Evolutionary conservation across 2,888 invertebrate genomes (phyloP).

Genomic region (Acrobasis consociella): DNA sequence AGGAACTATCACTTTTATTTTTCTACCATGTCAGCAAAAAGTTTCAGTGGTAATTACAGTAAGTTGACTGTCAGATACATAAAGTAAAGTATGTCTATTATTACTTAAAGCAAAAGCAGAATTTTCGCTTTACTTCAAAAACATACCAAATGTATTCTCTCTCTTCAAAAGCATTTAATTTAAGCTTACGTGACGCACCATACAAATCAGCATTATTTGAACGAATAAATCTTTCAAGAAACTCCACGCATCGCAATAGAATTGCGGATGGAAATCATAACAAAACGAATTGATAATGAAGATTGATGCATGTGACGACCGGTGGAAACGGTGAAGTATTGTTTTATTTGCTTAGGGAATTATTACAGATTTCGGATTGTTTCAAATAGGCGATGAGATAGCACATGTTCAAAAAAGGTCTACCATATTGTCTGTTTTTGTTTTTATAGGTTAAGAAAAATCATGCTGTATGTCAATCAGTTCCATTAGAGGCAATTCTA

Average conservation of each 20-base stretch:
- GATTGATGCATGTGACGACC: slow-evolving; percentile 19
- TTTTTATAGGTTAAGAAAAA: no score
- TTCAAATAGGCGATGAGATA: no score
- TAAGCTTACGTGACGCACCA: not conserved
- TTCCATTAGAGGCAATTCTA: no score
- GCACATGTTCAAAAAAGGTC: no score
- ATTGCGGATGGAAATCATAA: slow-evolving; percentile 16
- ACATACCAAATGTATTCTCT: not conserved
- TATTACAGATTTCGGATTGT: no score
- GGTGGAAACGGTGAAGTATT: not conserved
- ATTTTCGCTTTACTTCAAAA: not conserved
- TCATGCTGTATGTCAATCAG: no score
- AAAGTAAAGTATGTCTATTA: not conserved
- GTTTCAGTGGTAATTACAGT: no score
- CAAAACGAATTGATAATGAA: slow-evolving; percentile 25
- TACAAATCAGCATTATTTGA: not conserved
- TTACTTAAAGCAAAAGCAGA: not conserved
- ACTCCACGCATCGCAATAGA: slow-evolving; percentile 14
- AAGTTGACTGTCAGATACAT: no score
- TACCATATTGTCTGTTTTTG: no score
- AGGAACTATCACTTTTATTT: no score
- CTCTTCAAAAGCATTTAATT: not conserved
- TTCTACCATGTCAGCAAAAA: no score
- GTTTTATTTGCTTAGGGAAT: not conserved
- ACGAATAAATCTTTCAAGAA: slow-evolving; percentile 10